Conservation (phyloP, 2,797 vertebrate genomes). For the Silurus lanzhouensis region DNA sequence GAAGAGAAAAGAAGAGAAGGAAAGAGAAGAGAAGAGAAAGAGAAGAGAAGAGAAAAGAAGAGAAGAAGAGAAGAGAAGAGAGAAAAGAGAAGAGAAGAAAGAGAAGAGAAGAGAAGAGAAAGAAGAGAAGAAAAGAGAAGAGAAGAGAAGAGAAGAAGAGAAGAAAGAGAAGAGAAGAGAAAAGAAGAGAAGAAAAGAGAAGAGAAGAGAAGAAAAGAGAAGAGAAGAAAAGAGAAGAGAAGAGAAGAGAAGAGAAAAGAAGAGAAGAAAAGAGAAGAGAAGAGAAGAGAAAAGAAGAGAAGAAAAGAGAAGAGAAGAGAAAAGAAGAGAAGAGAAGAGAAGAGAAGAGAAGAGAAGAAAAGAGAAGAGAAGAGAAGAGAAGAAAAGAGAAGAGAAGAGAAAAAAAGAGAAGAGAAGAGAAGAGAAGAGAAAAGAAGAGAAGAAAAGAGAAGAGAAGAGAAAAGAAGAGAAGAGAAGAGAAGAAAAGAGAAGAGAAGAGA, state of each 20-base stretch:
- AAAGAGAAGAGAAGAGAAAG: neutral
- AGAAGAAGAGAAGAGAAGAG: neutral
- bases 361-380: neutral
- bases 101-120: neutral
- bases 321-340: neutral
- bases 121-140: neutral
- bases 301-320: too few relatives aligned
- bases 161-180: neutral
- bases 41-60: too few relatives aligned
- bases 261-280: neutral
- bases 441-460: neutral
- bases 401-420: too few relatives aligned
- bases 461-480: too few relatives aligned
- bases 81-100: too few relatives aligned
- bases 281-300: neutral
- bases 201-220: neutral
- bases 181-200: too few relatives aligned
- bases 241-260: too few relatives aligned
- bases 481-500: neutral
- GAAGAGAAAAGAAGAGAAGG: neutral
- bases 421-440: neutral
- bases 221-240: neutral
- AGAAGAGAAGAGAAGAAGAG: neutral
- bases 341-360: neutral
- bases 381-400: too few relatives aligned